phyloP scores from a whole-genome alignment of 2,113 vertebrate genomes.

The Pseudorhombus dupliciocellatus region DNA sequence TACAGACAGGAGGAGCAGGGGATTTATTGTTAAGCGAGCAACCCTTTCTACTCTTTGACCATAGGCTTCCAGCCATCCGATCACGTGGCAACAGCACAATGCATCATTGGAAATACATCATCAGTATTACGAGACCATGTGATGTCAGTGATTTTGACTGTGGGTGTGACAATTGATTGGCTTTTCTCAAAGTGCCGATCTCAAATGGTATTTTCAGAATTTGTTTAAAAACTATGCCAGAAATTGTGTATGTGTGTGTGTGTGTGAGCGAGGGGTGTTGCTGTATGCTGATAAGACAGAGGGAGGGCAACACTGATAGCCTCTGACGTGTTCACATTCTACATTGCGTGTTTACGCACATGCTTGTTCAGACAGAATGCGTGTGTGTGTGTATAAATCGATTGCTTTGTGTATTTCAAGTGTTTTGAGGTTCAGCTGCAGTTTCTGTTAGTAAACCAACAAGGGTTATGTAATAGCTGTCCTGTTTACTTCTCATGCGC shows the following conservation, averaged over 20 bases:
- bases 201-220: too few relatives aligned
- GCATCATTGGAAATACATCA: too few relatives aligned
- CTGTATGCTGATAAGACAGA: conserved; percentile 47
- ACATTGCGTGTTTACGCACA: background rate
- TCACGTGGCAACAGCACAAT: too few relatives aligned
- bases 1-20: too few relatives aligned
- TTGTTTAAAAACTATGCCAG: too few relatives aligned
- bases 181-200: too few relatives aligned
- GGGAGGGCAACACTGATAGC: conserved; percentile 35
- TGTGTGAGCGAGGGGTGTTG: background rate
- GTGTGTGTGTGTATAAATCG: background rate
- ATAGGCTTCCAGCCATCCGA: too few relatives aligned
- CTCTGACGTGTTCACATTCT: background rate
- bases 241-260: conserved; percentile 15
- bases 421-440: background rate
- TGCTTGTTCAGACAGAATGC: background rate
- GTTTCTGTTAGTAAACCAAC: background rate
- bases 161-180: too few relatives aligned
- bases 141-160: too few relatives aligned
- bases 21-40: too few relatives aligned
- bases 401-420: background rate
- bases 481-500: background rate
- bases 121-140: too few relatives aligned
- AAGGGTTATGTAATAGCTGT: background rate
- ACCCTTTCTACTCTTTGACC: too few relatives aligned